These are phyloP conservation scores for Falco concolor DNA, from an alignment of 2,797 vertebrate species.

Conservation along the genomic window DNA sequence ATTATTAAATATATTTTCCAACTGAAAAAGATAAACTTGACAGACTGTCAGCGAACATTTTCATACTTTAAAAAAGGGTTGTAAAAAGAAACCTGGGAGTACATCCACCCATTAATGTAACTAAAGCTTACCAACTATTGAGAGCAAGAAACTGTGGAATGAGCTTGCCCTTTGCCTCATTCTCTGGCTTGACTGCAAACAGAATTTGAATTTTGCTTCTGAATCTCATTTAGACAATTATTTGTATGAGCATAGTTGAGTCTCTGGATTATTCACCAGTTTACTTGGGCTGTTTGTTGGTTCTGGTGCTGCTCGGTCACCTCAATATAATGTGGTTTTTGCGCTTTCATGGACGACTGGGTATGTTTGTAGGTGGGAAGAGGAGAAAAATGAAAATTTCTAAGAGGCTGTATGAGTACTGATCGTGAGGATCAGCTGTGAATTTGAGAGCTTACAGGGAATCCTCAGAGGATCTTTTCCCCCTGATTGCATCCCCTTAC, in stretches of 20 bases:
- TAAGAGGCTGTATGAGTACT: neutral
- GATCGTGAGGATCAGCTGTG: neutral
- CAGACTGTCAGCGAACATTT: constrained; percentile 62
- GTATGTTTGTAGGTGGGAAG: neutral
- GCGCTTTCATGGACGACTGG: neutral
- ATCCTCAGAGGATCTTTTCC: neutral
- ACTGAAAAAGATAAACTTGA: constrained; percentile 40
- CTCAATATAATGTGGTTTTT: neutral
- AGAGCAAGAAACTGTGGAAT: neutral
- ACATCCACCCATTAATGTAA: neutral
- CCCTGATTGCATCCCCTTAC: neutral
- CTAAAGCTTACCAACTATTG: neutral
- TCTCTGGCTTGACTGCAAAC: neutral
- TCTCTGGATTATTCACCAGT: neutral
- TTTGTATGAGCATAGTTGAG: neutral
- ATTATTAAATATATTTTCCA: constrained; percentile 75
- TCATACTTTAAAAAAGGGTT: neutral
- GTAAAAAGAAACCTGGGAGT: neutral
- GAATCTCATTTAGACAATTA: neutral
- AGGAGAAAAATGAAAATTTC: neutral
- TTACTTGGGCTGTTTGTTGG: neutral
- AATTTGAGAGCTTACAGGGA: neutral
- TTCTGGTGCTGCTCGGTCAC: neutral
- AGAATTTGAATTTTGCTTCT: neutral
- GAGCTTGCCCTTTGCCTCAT: neutral